phyloP scores from a whole-genome alignment of 2,113 vertebrate species.

The Xenus cinereus region DNA sequence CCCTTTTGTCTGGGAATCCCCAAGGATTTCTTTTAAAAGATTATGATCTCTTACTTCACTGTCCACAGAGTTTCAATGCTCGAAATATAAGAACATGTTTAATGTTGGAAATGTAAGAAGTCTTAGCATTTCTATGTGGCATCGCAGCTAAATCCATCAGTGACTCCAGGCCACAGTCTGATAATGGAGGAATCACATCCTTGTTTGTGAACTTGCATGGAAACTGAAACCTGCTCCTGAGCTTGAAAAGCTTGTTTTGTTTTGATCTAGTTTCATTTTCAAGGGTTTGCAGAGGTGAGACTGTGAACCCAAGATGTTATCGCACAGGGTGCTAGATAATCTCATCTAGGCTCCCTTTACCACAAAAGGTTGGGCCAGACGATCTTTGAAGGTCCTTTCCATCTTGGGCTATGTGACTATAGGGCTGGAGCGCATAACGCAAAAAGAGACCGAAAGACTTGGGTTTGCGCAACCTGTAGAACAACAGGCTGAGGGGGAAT shows the following conservation, averaged over 20 bases:
- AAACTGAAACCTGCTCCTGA: background rate
- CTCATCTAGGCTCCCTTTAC: background rate
- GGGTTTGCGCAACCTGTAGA: background rate
- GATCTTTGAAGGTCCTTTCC: background rate
- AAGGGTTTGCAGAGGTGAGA: background rate
- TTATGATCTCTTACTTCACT: background rate
- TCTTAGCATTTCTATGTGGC: background rate
- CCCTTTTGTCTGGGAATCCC: background rate
- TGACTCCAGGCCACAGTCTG: background rate
- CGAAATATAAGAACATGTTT: background rate
- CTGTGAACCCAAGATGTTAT: background rate
- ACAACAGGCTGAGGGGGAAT: background rate
- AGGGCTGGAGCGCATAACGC: accelerated
- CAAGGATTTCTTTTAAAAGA: background rate
- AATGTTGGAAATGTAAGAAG: background rate
- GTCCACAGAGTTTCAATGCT: background rate
- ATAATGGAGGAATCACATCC: background rate
- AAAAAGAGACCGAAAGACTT: accelerated
- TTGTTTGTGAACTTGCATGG: background rate
- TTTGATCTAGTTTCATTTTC: background rate
- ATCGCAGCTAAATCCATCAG: background rate
- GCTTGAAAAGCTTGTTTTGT: background rate
- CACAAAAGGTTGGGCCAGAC: background rate
- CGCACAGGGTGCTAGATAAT: background rate
- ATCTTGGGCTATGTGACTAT: background rate